Evolutionary conservation across 2,888 invertebrate genomes (phyloP), one percentile per base, ranked within the genome.

Genomic region (Hoplodrina blanda): DNA sequence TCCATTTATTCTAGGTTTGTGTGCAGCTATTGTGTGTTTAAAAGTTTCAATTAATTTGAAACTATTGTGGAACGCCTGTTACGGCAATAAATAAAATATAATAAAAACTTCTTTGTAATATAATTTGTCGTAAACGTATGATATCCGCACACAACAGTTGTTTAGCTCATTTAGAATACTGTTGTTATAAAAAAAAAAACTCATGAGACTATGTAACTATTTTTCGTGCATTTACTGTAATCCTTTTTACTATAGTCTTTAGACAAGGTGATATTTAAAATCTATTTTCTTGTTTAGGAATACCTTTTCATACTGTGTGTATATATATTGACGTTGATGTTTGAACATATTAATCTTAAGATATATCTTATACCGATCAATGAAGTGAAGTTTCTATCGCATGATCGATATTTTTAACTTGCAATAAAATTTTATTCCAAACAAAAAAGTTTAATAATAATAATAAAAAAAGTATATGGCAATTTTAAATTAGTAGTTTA

Each of bases 211-310:
- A 93, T 90, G 88, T 91, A 89, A 94, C 95, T 96, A 96, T 96
- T 95, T 96, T 96, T 95, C 93, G 95, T 93, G 94, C 92, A 95
- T 96, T 95, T 96, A 96, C 95, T 96, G 95, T 95, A 95, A 94
- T 92, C 91, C 92, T 93, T 94, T 94, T 92, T 93, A 95, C 91
- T 91, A 90, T 91, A 92, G 91, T 91, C 88, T 91, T 87, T 94
- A 94, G 91, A 92, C 90, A 90, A 87, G 92, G 95, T 95, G 95
- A 95, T 95, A 95, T 95, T 93, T 91, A 89, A 91, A 89, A 91
- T 91, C 91, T 93, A 93, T 92, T 93, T 91, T 93, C 92, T 91
- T 85, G 91, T 89, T 89, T 92, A 91, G 87, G 87, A 87, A 85
- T 86, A 87, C 87, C 88, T 90, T 91, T 92, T 92, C 91, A 87